A percentile compares a stretch with the other conserved stretches of the same genome.
Evolutionary conservation across 2,888 invertebrate species (phyloP).

Genomic region (Trissolcus brochymenae): DNA sequence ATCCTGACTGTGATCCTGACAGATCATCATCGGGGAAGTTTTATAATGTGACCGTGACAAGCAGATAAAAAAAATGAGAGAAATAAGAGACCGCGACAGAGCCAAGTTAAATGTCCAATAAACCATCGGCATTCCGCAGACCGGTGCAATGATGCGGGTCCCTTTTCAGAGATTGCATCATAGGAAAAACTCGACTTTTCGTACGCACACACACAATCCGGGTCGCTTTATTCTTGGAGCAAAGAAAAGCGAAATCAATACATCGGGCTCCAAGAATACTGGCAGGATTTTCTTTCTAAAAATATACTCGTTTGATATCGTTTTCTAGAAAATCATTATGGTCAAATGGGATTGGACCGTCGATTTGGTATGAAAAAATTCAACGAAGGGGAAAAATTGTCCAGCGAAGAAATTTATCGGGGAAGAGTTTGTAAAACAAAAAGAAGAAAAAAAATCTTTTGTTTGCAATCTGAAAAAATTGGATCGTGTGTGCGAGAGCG

Average conservation of each 20-base stretch:
- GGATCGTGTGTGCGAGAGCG: conserved; percentile 8
- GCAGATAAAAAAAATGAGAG: conserved; percentile 56
- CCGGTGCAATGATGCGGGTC: conserved; percentile 76
- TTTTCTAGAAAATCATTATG: conserved; percentile 64
- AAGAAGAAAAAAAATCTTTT: background rate
- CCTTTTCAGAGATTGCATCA: conserved; percentile 77
- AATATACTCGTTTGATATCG: conserved; percentile 1
- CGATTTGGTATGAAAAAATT: too few species aligned
- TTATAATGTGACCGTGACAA: too few species aligned
- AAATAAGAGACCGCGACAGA: conserved; percentile 59
- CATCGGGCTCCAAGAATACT: conserved; percentile 69
- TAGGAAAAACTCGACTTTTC: conserved; percentile 71
- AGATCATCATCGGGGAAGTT: too few species aligned
- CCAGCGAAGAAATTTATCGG: background rate
- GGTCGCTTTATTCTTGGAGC: conserved; percentile 50
- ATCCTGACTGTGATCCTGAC: too few species aligned
- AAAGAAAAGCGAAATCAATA: conserved; percentile 67
- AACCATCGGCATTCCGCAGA: conserved; percentile 67
- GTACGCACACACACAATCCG: conserved; percentile 35
- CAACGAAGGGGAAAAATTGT: background rate
- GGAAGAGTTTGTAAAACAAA: too few species aligned
- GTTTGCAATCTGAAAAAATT: conserved; percentile 7
- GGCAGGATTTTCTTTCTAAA: conserved; percentile 63
- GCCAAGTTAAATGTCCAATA: conserved; percentile 75
- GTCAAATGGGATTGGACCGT: conserved; percentile 14